These are phyloP conservation scores for Ctenomys sociabilis DNA, from an alignment of 2,113 vertebrate species.

Conservation along the genomic window DNA sequence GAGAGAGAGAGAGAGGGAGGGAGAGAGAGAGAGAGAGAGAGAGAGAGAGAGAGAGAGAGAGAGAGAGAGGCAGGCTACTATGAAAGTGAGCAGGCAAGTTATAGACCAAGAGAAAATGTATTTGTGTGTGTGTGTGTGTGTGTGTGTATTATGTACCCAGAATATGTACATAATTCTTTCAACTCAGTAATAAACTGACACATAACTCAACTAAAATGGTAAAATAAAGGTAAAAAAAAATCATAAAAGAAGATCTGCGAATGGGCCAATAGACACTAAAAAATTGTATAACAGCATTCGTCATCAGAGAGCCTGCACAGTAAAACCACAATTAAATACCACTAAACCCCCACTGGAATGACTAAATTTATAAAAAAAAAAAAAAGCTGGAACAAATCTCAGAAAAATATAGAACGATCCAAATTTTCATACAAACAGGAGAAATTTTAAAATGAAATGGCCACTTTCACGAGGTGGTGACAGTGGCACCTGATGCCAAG, in stretches of 20 bases:
- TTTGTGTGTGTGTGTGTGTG: not conserved
- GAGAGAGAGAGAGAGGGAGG: too few relatives aligned
- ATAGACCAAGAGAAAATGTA: not conserved
- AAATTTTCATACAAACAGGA: constrained; percentile 5
- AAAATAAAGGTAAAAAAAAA: constrained; percentile 1
- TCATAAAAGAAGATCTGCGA: constrained; percentile 38
- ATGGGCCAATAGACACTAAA: constrained; percentile 35
- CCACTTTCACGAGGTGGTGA: not conserved
- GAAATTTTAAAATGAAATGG: not conserved
- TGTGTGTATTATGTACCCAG: not conserved
- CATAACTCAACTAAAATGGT: constrained; percentile 32
- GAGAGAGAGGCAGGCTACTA: not conserved
- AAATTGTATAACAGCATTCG: constrained; percentile 36
- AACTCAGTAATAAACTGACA: constrained; percentile 41
- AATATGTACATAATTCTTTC: not conserved
- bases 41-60: too few relatives aligned
- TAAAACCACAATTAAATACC: constrained; percentile 21
- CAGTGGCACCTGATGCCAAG: not conserved
- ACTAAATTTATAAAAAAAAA: constrained; percentile 62
- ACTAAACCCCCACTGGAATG: constrained; percentile 10
- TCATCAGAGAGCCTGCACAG: constrained; percentile 62
- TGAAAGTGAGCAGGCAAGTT: constrained; percentile 41
- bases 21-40: too few relatives aligned
- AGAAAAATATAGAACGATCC: not conserved
- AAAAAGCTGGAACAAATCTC: constrained; percentile 33